A percentile compares a stretch with the other conserved stretches of the same genome.
Conservation (phyloP, 2,888 invertebrate species). For the Trachelus iudaicus region DNA sequence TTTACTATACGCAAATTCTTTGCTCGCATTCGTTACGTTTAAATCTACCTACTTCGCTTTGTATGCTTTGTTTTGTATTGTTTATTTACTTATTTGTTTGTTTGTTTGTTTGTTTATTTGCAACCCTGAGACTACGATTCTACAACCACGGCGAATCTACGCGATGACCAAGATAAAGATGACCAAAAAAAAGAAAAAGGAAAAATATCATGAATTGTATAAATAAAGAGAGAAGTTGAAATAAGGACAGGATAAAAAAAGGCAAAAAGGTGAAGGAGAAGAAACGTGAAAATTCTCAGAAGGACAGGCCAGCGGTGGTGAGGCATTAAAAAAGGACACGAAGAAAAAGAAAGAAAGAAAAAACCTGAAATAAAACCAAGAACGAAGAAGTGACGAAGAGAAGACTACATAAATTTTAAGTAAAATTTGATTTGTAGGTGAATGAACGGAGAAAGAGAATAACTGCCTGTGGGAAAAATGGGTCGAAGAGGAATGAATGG, state of each 20-base stretch:
- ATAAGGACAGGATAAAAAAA: background rate
- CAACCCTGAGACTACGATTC: conserved; percentile 59
- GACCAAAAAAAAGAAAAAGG: conserved; percentile 7
- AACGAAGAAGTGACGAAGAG: background rate
- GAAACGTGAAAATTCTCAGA: background rate
- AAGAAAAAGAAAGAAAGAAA: background rate
- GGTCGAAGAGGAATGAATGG: background rate
- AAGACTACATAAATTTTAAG: background rate
- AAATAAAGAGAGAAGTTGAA: background rate
- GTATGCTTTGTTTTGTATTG: conserved; percentile 34
- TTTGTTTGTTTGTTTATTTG: conserved; percentile 44
- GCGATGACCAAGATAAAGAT: conserved; percentile 21
- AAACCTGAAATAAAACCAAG: background rate
- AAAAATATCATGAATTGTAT: background rate
- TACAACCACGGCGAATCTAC: conserved; percentile 52
- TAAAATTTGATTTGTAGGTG: background rate
- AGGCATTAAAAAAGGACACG: background rate
- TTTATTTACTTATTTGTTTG: conserved; percentile 34
- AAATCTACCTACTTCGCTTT: conserved; percentile 38
- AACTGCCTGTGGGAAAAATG: background rate
- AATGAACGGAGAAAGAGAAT: background rate
- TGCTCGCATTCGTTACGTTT: conserved; percentile 22
- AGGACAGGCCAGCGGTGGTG: background rate
- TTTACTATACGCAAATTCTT: conserved; percentile 21
- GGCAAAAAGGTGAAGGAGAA: background rate